phyloP scores from a whole-genome alignment of 2,797 vertebrate genomes.

The Ctenosaura bakeri region DNA sequence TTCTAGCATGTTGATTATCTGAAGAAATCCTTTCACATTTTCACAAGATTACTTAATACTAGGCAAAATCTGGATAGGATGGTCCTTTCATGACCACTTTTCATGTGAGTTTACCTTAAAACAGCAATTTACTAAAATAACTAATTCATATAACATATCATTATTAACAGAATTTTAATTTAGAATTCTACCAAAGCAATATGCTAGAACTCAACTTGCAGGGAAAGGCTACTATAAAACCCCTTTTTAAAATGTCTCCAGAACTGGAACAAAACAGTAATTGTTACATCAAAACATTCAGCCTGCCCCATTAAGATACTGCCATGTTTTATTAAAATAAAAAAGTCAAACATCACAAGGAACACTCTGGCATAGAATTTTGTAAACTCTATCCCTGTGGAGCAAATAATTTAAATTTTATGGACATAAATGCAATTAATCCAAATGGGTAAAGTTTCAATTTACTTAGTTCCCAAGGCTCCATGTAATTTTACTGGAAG shows the following conservation, averaged over 20 bases:
- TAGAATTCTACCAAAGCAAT: constrained; percentile 61
- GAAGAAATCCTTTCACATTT: background rate
- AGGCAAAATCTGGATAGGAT: background rate
- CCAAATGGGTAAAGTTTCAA: constrained; percentile 18
- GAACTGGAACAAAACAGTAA: constrained; percentile 63
- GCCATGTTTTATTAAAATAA: constrained; percentile 60
- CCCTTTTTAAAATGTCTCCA: constrained; percentile 53
- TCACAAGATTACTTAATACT: background rate
- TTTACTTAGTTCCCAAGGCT: constrained; percentile 33
- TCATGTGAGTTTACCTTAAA: background rate
- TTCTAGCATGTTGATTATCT: background rate
- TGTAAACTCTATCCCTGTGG: constrained; percentile 40
- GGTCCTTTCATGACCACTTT: background rate
- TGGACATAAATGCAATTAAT: constrained; percentile 50
- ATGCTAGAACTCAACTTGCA: constrained; percentile 64
- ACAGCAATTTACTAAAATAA: background rate
- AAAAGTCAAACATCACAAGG: constrained; percentile 42
- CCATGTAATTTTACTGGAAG: background rate
- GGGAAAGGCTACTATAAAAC: constrained; percentile 63
- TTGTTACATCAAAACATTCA: constrained; percentile 64
- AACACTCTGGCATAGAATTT: constrained; percentile 52
- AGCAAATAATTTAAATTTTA: constrained; percentile 53
- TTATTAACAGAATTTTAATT: constrained; percentile 63
- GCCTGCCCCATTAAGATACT: constrained; percentile 61
- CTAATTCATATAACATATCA: constrained; percentile 60